phyloP scores from a whole-genome alignment of 2,797 vertebrate genomes.

The Xiphorhynchus erythropygius region DNA sequence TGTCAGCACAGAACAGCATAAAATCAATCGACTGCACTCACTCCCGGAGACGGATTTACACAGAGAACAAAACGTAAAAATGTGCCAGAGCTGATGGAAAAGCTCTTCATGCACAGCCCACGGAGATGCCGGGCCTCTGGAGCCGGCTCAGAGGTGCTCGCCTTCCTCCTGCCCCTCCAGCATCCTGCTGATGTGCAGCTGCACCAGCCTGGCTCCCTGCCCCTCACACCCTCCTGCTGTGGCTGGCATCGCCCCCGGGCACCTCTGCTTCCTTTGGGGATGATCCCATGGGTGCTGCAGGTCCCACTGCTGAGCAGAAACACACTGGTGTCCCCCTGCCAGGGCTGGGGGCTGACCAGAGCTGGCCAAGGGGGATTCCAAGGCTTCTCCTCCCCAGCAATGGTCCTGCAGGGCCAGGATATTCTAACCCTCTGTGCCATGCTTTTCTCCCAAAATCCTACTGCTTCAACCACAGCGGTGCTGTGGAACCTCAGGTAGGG shows the following conservation, averaged over 20 bases:
- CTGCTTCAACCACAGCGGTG: background rate
- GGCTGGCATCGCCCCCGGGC: background rate
- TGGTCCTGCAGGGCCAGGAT: background rate
- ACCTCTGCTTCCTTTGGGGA: background rate
- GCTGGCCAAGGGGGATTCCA: background rate
- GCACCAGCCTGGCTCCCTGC: background rate
- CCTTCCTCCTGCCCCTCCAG: background rate
- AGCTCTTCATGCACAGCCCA: background rate
- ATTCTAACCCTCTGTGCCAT: accelerated
- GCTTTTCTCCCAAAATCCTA: background rate
- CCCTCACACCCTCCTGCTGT: accelerated
- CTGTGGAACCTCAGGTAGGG: background rate
- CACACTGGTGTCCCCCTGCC: background rate
- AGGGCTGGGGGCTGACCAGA: accelerated
- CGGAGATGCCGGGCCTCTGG: accelerated
- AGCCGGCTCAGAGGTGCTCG: accelerated
- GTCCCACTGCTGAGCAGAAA: background rate
- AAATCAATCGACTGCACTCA: background rate
- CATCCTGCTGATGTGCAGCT: background rate
- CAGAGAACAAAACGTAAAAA: conserved; percentile 31
- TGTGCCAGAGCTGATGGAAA: background rate
- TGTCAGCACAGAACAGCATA: background rate
- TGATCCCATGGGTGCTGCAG: background rate
- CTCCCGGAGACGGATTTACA: background rate
- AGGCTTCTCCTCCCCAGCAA: background rate